A percentile compares a stretch with the other conserved stretches of the same genome.
Conservation (phyloP, 2,113 vertebrate species). For the Motacilla tschutschensis region DNA sequence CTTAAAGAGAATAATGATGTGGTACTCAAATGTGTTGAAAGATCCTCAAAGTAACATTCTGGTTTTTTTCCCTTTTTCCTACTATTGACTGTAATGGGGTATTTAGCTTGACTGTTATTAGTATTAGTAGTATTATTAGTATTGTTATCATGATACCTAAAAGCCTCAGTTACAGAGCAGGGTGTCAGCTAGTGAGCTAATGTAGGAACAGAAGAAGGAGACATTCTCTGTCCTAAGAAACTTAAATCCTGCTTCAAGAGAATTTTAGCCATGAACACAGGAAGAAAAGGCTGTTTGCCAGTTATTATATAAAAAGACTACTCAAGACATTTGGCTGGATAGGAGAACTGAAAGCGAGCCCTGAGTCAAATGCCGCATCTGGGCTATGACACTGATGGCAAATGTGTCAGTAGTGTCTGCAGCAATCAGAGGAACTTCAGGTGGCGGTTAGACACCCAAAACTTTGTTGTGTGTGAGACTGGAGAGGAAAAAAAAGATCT, state of each 20-base stretch:
- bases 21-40: not conserved
- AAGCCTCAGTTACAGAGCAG: not conserved
- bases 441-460: not conserved
- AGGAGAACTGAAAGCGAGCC: not conserved
- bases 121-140: not conserved
- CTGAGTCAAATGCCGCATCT: fast-evolving
- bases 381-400: not conserved
- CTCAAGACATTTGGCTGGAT: not conserved
- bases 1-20: not conserved
- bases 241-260: not conserved
- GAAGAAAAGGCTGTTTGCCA: not conserved
- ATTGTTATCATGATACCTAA: not conserved
- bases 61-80: not conserved
- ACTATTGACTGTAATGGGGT: not conserved
- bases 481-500: not conserved
- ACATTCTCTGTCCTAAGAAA: not conserved
- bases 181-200: not conserved
- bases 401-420: not conserved
- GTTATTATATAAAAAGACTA: not conserved
- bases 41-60: not conserved
- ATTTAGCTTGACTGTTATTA: not conserved
- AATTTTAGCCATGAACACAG: not conserved
- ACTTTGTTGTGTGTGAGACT: not conserved
- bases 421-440: not conserved
- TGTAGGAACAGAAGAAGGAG: not conserved